Evolutionary conservation across 2,888 invertebrate species (phyloP), one percentile per base, ranked within the genome.

Genomic region (Parnassius mnemosyne): DNA sequence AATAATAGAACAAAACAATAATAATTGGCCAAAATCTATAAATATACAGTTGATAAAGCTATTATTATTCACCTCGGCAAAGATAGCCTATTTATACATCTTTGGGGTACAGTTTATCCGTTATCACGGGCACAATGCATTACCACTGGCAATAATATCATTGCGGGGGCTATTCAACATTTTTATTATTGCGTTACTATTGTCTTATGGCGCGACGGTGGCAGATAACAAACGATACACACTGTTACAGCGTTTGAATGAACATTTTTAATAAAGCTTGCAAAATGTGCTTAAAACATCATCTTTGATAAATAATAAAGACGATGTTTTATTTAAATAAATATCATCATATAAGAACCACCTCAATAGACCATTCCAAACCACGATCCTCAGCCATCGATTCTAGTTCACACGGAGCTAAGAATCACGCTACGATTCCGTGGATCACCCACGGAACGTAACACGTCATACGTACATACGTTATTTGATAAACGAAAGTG

Each of bases 101-200:
- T 89, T 81, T 82, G 74, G 91, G 92, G 92, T 87, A 89, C 89
- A 91, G 92, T 92, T 92, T 91, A 92, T 92, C 92, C 92, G 84
- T 86, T 92, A 92, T 91, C 92, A 79, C 76, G 70, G 71, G 72
- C 78, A 81, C 87, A 87, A 89, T 91, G 90, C 87, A 85, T 88
- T 86, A 87, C 85, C 69, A 73, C 68, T 83, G 74, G 84, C 83
- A 84, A 86, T 89, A 88, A 87, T 87, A 89, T 90, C 88, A 87
- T 90, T 89, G 89, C 87, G 80, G 75, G 81, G 83, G 91, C 92
- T 87, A 92, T 92, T 92, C 90, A 92, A 89, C 92, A 92, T 92
- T 92, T 92, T 92, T 92, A 92, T 91, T 90, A 92, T 92, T 92
- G 87, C 85, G 78, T 87, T 89, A 90, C 89, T 89, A 90, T 91